These are phyloP conservation scores for Netelia inedita DNA, from an alignment of 2,888 invertebrate genomes.

Conservation along the genomic window DNA sequence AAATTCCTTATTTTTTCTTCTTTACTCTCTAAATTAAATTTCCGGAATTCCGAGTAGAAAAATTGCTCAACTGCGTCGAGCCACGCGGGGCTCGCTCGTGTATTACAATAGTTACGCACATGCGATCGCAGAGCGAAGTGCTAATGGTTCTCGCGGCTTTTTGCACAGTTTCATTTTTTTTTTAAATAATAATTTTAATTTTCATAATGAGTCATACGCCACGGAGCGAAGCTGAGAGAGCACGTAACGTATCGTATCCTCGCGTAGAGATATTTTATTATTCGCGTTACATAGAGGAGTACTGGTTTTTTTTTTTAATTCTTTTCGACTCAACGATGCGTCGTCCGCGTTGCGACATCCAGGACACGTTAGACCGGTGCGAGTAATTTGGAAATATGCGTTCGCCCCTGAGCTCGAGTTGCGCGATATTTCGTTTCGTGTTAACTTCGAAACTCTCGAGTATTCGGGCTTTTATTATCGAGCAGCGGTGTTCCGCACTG, in stretches of 20 bases:
- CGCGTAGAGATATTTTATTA: neutral
- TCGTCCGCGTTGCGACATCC: slow-evolving; percentile 12
- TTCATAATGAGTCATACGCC: slow-evolving; percentile 30
- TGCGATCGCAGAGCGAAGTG: slow-evolving; percentile 22
- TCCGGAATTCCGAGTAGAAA: slow-evolving; percentile 27
- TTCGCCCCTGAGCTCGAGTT: slow-evolving; percentile 3
- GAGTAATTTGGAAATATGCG: slow-evolving; percentile 30
- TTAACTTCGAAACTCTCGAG: neutral
- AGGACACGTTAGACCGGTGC: slow-evolving; percentile 3
- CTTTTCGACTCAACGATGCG: slow-evolving; percentile 24
- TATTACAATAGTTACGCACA: slow-evolving; percentile 27
- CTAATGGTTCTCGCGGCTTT: slow-evolving; percentile 42
- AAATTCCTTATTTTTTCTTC: neutral
- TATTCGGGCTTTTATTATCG: slow-evolving; percentile 20
- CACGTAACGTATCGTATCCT: slow-evolving; percentile 15
- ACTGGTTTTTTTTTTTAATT: neutral
- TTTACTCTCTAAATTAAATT: slow-evolving; percentile 1
- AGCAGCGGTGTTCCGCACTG: slow-evolving; percentile 7
- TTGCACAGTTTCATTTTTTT: slow-evolving; percentile 14
- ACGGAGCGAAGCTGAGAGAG: slow-evolving; percentile 14
- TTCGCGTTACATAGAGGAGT: neutral
- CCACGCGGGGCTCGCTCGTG: neutral
- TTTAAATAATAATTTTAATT: slow-evolving; percentile 3
- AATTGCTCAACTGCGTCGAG: slow-evolving; percentile 17
- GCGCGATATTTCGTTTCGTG: slow-evolving; percentile 11